Evolutionary conservation across 2,888 invertebrate genomes (phyloP), one percentile per base, ranked within the genome.

Genomic region (Aleiodes testaceus): DNA sequence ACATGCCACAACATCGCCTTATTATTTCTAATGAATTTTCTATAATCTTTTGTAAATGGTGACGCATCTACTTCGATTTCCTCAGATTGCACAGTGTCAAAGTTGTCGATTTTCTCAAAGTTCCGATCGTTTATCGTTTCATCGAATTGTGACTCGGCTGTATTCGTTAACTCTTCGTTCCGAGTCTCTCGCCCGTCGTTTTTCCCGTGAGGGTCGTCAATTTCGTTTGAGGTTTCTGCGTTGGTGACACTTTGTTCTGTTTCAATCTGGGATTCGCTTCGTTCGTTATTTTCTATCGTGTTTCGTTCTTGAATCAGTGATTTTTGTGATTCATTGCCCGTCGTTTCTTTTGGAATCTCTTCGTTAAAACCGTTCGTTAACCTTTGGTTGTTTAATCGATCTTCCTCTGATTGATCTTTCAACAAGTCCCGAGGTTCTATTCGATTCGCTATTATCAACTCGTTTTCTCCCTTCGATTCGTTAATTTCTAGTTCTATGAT

Each of bases 1-100:
- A 69, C 45, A 14, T 76, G 76, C 76, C 77, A 77, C 36, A 77
- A 20, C 73, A 75, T 74, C 3, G 70, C 71, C 18, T 72, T 53
- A 18, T 72, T 66, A 1, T 59, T 69, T n/a, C 49, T 69, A 7
- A n/a, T 22, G 9, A 66, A 68, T 22, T 42, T 18, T 22, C 16
- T n/a, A 64, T 55, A 49, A 18, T 20, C 55, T 9, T 44, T 69
- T 12, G 26, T 11, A 45, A 70, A 64, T 2, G 44, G 55, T 6
- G 61, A 36, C 22, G 26, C 12, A 12, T 53, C 53, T 2, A 7
- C 22, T 26, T 53, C 26, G 0, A 26, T 26, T 7, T 53, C 53
- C 11, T 26, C n/a, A 5, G n/a, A 26, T 7, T n/a, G 22, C 18
- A 64, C 61, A 30, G 18, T 18, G 42, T 20, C 26, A 69, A 42